These are phyloP conservation scores for Drosophila colorata DNA, from an alignment of 2,888 invertebrate species.

Conservation along the genomic window DNA sequence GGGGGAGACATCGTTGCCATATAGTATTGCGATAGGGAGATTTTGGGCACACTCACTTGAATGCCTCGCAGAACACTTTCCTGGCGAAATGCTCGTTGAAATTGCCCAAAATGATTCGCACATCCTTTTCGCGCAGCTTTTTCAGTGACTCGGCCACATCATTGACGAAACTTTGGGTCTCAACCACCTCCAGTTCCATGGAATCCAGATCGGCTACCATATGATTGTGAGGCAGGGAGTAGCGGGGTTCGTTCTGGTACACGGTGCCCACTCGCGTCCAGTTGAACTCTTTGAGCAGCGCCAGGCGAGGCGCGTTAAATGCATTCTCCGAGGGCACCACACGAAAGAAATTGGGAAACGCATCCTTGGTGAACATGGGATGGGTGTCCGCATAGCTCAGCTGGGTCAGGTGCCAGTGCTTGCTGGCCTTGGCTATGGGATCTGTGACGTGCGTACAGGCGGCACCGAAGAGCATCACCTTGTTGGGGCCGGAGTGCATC, in stretches of 20 bases:
- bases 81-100: slow-evolving; percentile 98
- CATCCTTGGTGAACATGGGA: slow-evolving; percentile 97
- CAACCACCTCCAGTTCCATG: slow-evolving; percentile 92
- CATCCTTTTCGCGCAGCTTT: slow-evolving; percentile 95
- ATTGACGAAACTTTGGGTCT: slow-evolving; percentile 96
- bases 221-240: slow-evolving; percentile 95
- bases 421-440: slow-evolving; percentile 98
- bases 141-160: slow-evolving; percentile 92
- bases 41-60: slow-evolving; percentile 86
- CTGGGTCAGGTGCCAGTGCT: slow-evolving; percentile 98
- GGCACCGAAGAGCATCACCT: slow-evolving; percentile 97
- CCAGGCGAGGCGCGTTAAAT: slow-evolving; percentile 96
- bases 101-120: slow-evolving; percentile 97
- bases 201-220: slow-evolving; percentile 94
- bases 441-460: slow-evolving; percentile 98
- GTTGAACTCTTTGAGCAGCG: slow-evolving; percentile 95
- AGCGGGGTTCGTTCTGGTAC: slow-evolving; percentile 97
- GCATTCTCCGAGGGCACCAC: slow-evolving; percentile 98
- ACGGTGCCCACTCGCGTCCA: slow-evolving; percentile 99
- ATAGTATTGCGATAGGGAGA: not conserved
- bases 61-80: slow-evolving; percentile 94
- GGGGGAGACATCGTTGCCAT: not conserved
- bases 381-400: slow-evolving; percentile 98
- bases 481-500: slow-evolving; percentile 97
- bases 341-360: slow-evolving; percentile 98